Evolutionary conservation across 2,888 invertebrate species (phyloP), one percentile per base, ranked within the genome.

Genomic region (Chalcosyrphus nemorum): DNA sequence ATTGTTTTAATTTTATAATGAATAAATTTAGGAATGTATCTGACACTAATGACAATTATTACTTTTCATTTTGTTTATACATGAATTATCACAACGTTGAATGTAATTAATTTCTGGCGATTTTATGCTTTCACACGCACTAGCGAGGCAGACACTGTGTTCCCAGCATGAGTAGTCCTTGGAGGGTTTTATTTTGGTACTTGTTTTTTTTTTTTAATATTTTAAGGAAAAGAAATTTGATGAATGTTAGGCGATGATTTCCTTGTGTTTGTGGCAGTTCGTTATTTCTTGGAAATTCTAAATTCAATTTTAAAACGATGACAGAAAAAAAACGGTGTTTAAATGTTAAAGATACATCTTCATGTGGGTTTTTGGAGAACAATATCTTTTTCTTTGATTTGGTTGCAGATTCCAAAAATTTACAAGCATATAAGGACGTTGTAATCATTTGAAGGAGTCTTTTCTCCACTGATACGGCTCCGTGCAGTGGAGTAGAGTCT

Each of bases 11-110:
- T 47, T 21, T 47, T n/a, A 35, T n/a, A n/a, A 35, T 35, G 35
- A n/a, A 35, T n/a, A 5, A 38, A 38, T 38, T 38, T 6, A 17
- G 1, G 24, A 29, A 17, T 43, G 41, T n/a, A 41, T 19, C 15
- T 41, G 29, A 50, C 35, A 50, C 65, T 65, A 50, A 65, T 50
- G 50, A 41, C 27, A 17, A 41, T 41, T 41, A 52, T 52, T 65
- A 50, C 21, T 65, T 47, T 65, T 50, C 35, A 38, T 65, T 65
- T 59, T n/a, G n/a, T 45, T 52, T 27, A 35, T 9, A 13, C 24
- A 27, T 38, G 11, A 65, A 52, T 38, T 50, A 52, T n/a, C 17
- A 52, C 17, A 21, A 41, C 15, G 4, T 2, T 4, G 38, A n/a
- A 11, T 52, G 5, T 41, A 52, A 66, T 66, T 66, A 52, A 54